Conservation (phyloP, 2,113 vertebrate genomes). For the Dendropsophus ebraccatus region DNA sequence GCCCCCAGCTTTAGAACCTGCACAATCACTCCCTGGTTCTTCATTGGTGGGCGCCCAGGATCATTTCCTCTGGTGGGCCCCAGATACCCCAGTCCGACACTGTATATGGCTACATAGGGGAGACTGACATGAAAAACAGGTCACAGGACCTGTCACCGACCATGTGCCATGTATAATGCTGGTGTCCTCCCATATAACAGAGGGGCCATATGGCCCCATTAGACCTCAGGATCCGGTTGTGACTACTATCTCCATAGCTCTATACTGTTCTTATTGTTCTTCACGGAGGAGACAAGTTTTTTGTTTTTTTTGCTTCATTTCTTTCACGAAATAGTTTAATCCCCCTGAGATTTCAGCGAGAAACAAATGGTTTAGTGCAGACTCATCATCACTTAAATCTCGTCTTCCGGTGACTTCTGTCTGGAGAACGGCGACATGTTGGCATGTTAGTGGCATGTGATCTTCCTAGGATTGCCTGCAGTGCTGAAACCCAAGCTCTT, state of each 20-base stretch:
- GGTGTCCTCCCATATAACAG: too few species aligned
- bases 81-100: too few species aligned
- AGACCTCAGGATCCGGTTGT: neutral
- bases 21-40: too few species aligned
- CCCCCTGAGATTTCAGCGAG: neutral
- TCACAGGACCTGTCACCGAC: too few species aligned
- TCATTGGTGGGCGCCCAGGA: too few species aligned
- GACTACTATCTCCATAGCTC: neutral
- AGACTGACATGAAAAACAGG: too few species aligned
- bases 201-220: neutral
- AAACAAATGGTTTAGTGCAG: neutral
- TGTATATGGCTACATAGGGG: too few species aligned
- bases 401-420: slow-evolving; percentile 5
- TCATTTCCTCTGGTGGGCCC: too few species aligned
- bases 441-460: neutral
- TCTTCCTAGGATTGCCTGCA: neutral
- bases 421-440: neutral
- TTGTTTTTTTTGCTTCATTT: neutral
- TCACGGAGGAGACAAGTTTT: neutral
- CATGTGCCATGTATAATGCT: too few species aligned
- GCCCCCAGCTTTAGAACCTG: too few species aligned
- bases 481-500: slow-evolving; percentile 7
- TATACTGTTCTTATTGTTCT: neutral
- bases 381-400: slow-evolving; percentile 26
- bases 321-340: neutral